phyloP scores from a whole-genome alignment of 2,113 vertebrate species.

The Vidua chalybeata region DNA sequence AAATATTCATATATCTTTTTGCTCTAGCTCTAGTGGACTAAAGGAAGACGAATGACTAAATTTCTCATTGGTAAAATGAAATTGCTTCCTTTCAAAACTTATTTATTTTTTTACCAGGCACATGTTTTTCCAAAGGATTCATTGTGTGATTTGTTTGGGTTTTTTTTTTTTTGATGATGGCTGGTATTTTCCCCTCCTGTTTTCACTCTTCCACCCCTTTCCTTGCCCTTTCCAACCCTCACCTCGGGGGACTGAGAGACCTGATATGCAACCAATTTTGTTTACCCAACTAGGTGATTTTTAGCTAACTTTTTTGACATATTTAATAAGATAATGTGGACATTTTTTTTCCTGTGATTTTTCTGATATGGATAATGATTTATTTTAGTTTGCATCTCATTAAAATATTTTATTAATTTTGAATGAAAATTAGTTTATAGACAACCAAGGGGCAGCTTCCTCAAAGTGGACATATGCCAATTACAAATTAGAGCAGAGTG shows the following conservation, averaged over 20 bases:
- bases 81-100: not conserved
- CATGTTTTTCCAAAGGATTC: not conserved
- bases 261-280: not conserved
- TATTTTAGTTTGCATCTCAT: not conserved
- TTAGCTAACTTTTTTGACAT: not conserved
- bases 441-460: not conserved
- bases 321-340: not conserved
- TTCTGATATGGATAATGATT: not conserved
- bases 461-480: not conserved
- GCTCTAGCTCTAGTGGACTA: not conserved
- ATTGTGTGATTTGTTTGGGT: not conserved
- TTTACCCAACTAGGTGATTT: not conserved
- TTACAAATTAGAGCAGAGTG: accelerated
- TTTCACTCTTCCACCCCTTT: not conserved
- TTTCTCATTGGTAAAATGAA: not conserved
- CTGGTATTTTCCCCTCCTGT: not conserved
- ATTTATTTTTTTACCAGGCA: not conserved
- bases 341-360: not conserved
- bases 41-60: not conserved
- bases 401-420: not conserved
- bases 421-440: not conserved
- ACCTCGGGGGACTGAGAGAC: not conserved
- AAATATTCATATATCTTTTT: not conserved
- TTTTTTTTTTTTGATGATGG: not conserved
- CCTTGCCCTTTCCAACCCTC: accelerated